A percentile compares a stretch with the other conserved stretches of the same genome.
phyloP scores from a whole-genome alignment of 2,113 vertebrate species.

The Xyrauchen texanus region DNA sequence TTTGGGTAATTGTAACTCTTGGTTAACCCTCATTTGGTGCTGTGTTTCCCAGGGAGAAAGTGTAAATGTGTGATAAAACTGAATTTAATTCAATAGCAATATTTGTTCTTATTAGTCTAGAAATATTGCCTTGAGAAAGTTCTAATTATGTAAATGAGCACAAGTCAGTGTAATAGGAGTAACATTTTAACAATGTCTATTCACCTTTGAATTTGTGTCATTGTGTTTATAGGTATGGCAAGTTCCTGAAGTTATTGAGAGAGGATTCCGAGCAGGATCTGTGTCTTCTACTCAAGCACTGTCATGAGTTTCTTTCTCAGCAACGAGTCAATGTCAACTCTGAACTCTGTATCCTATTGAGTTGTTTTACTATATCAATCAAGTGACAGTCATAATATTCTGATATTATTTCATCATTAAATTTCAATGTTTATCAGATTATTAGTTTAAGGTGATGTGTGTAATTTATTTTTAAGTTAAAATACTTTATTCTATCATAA shows the following conservation, averaged over 20 bases:
- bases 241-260: conserved; percentile 76
- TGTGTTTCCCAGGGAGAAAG: conserved; percentile 7
- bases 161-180: not conserved
- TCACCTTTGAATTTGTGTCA: not conserved
- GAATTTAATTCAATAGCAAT: not conserved
- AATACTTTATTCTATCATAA: no score
- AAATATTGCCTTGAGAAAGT: conserved; percentile 23
- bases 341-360: conserved; percentile 84
- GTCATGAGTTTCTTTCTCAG: conserved; percentile 80
- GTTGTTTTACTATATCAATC: not conserved
- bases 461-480: no score
- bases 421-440: no score
- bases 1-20: conserved; percentile 54
- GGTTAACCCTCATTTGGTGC: conserved; percentile 34
- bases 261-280: conserved; percentile 74
- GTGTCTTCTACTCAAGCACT: conserved; percentile 77
- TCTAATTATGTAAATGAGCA: conserved; percentile 22
- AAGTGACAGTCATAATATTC: not conserved
- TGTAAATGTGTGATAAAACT: not conserved
- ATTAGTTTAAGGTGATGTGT: no score
- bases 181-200: conserved; percentile 2
- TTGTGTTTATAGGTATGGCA: conserved; percentile 80
- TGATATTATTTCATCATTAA: not conserved
- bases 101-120: conserved; percentile 25
- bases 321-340: conserved; percentile 73